Evolutionary conservation across 2,888 invertebrate species (phyloP), one percentile per base, ranked within the genome.

Genomic region (Lithophane semibrunnea): DNA sequence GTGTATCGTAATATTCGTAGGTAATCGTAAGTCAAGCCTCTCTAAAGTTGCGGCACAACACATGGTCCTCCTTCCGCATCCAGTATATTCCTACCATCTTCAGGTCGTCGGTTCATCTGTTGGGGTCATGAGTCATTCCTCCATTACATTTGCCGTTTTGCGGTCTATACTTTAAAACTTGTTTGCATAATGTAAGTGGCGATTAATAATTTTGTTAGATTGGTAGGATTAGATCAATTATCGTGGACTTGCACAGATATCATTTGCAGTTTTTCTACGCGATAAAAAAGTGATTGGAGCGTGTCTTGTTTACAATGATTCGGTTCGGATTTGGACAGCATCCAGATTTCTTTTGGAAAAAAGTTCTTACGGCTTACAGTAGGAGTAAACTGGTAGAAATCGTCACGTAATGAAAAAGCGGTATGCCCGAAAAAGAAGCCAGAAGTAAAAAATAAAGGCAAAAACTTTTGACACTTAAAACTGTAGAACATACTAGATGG

Each of bases 31-130:
- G 4, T 16, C 24, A 9, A 10, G 12, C 42, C 44, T 54, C 21
- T 37, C 44, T 71, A 21, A 56, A 21, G 16, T 82, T 82, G 56
- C 73, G 18, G 49, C 80, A 82, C 21, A n/a, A 37, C 29, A 61
- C 24, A 37, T 24, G 8, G 24, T 42, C 37, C 44, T 29, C 54
- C 70, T 82, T 84, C 82, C 85, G 85, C 70, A 74, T 84, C 82
- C 81, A 84, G 54, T 84, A 52, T 44, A 13, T 66, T 60, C 21
- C 29, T 49, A 56, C 42, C 52, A 67, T 80, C 71, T 75, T 75
- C 67, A 84, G 81, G 85, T 82, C 75, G 49, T 29, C 7, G 8
- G 85, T 54, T 84, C 61, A 84, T 68, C 70, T 56, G 54, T 61
- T 12, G 63, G 56, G 80, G 80, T 81, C 81, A 84, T 37, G 37